Evolutionary conservation across 2,888 invertebrate species (phyloP), one percentile per base, ranked within the genome.

Genomic region (Clepsis dumicolana): DNA sequence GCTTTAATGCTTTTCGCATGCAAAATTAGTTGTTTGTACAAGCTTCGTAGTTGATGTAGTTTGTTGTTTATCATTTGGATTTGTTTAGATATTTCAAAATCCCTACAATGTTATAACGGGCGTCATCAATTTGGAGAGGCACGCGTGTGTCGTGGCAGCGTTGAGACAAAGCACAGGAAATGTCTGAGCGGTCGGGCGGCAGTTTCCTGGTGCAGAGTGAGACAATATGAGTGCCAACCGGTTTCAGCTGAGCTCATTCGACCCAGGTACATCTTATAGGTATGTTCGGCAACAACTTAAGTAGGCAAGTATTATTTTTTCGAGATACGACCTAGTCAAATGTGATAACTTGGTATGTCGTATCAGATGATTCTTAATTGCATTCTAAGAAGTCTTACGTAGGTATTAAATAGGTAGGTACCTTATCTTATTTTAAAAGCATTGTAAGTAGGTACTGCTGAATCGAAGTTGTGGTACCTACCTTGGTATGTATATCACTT

Each of bases 151-250:
- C 78, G 80, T 80, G 80, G 79, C 80, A 82, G 76, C 80, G 80
- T 76, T 81, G 84, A 88, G 85, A 89, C 88, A 88, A 90, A 89
- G 88, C 85, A 90, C 89, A 91, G 90, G 90, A 92, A 91, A 90
- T 77, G 87, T 89, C 86, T 87, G 85, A 82, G 86, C 82, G 83
- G 84, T 82, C 83, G 83, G 82, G 82, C 83, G 86, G 80, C 85
- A 84, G 87, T 90, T 91, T 91, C 91, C 91, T 92, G 91, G 89
- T 91, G 86, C 85, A 82, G 85, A 88, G 85, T 85, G 88, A 90
- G 90, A 91, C 89, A 91, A 91, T 92, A 91, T 90, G 89, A 89
- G 81, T 82, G 82, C 79, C 79, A 89, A 91, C 91, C 90, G 90
- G 91, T 90, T 91, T 87, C 81, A 83, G 80, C 82, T 85, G 87